These are phyloP conservation scores for Sphaerophoria taeniata DNA, from an alignment of 2,888 invertebrate genomes.

Conservation along the genomic window DNA sequence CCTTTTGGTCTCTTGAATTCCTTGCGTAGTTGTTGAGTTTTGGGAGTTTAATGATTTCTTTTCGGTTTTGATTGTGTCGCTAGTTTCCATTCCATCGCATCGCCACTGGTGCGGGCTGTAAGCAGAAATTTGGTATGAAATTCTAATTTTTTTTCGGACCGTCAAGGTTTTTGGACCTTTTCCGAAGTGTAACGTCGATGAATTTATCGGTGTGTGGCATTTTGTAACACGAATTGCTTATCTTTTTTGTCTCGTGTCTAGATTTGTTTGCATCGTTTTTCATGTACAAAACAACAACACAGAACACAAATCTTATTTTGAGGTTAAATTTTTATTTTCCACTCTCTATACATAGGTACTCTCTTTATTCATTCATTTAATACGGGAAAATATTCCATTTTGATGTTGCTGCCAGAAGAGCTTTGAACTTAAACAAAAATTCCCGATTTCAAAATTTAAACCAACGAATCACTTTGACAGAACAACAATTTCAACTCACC, in stretches of 20 bases:
- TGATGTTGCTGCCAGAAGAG: no score
- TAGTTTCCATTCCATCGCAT: conserved; percentile 91
- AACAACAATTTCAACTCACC: no score
- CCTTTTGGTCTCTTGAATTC: conserved; percentile 77
- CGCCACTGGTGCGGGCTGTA: conserved; percentile 87
- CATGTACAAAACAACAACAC: no score
- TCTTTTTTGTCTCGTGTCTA: neutral
- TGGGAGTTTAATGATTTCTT: conserved; percentile 77
- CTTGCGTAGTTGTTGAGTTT: conserved; percentile 76
- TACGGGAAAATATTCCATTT: no score
- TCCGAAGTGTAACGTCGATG: conserved; percentile 14
- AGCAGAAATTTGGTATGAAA: neutral
- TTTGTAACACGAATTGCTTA: neutral
- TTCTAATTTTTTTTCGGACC: neutral
- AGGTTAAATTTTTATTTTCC: no score
- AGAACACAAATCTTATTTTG: no score
- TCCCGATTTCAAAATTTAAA: no score
- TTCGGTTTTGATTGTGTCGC: conserved; percentile 78
- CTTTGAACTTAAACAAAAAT: no score
- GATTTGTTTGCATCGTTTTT: neutral
- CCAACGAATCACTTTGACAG: no score
- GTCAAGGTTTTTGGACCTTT: conserved; percentile 39
- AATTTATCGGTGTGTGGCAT: conserved; percentile 40
- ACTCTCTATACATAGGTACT: no score
- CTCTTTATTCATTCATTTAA: no score